phyloP scores from a whole-genome alignment of 2,113 vertebrate genomes.

The Columba janthina region DNA sequence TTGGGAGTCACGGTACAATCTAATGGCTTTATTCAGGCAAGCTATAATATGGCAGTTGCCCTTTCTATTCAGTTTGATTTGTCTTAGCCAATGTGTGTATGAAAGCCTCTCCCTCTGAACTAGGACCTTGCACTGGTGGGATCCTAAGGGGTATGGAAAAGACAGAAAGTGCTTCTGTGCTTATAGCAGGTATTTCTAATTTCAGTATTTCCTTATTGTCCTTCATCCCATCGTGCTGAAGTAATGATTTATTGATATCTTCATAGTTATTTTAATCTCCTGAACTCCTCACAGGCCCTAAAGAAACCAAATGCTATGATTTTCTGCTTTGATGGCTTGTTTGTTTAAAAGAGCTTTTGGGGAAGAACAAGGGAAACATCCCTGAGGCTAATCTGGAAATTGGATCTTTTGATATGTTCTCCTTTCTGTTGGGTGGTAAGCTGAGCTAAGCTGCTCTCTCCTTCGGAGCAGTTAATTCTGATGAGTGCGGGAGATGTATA shows the following conservation, averaged over 20 bases:
- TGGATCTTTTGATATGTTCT: background rate
- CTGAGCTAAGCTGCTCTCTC: background rate
- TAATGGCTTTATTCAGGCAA: background rate
- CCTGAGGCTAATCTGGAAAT: background rate
- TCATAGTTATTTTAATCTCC: background rate
- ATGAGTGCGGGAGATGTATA: background rate
- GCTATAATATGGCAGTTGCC: background rate
- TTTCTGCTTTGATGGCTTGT: background rate
- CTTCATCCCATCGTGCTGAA: background rate
- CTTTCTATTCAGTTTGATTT: background rate
- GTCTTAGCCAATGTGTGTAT: background rate
- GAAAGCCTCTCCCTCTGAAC: background rate
- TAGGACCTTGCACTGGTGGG: background rate
- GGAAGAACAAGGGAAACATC: background rate
- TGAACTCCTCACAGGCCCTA: background rate
- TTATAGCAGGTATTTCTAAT: background rate
- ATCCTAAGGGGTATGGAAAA: background rate
- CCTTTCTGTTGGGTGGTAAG: background rate
- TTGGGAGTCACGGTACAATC: background rate
- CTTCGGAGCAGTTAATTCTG: background rate
- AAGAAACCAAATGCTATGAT: background rate
- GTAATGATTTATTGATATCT: background rate
- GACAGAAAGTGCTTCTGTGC: background rate
- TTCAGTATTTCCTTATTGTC: background rate
- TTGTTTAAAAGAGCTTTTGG: background rate